Evolutionary conservation across 2,797 vertebrate genomes (phyloP).

Genomic region (Dermochelys coriacea): DNA sequence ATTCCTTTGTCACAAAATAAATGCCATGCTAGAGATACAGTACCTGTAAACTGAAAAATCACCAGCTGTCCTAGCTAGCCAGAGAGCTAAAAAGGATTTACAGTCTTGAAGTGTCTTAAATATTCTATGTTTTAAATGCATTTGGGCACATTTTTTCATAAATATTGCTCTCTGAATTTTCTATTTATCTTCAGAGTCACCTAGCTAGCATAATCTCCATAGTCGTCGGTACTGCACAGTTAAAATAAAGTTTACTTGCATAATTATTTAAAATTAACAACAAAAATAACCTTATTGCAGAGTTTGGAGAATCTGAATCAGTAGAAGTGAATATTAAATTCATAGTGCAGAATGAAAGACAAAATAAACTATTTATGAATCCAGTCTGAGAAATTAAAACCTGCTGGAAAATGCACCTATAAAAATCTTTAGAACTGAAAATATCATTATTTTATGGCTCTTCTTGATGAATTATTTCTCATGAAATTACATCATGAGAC

Average conservation of each 20-base stretch:
- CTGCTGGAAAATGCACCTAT: background rate
- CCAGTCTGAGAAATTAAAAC: constrained; percentile 17
- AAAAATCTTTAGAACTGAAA: constrained; percentile 11
- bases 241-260: constrained; percentile 55
- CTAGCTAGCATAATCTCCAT: constrained; percentile 37
- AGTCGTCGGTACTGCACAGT: background rate
- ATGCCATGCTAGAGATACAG: constrained; percentile 61
- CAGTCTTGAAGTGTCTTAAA: constrained; percentile 25
- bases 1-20: constrained; percentile 77
- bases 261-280: constrained; percentile 62
- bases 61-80: constrained; percentile 41
- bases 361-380: background rate
- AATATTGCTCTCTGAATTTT: constrained; percentile 36
- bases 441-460: background rate
- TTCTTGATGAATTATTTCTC: background rate
- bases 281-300: constrained; percentile 25
- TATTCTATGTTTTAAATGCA: constrained; percentile 45
- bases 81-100: constrained; percentile 55
- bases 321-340: constrained; percentile 45
- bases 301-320: constrained; percentile 38
- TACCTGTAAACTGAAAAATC: constrained; percentile 74
- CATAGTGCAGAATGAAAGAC: background rate
- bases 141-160: constrained; percentile 44
- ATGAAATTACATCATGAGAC: background rate
- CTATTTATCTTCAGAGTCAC: constrained; percentile 49